Evolutionary conservation across 1,140 invertebrate genomes (phyloP).

Genomic region (Watersipora subatra): DNA sequence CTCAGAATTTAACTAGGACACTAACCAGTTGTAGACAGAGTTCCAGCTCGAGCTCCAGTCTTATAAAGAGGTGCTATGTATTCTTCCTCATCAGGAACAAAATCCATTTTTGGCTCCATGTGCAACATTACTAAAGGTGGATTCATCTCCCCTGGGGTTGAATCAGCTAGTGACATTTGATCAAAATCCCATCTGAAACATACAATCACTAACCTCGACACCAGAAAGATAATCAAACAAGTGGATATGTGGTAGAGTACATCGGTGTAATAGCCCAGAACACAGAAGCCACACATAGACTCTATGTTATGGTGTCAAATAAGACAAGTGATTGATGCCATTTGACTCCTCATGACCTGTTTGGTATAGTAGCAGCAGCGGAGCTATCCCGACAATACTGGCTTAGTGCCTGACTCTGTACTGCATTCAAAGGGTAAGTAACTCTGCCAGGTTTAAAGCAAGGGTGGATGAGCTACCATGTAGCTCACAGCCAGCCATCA

Average conservation of each 20-base stretch:
- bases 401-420: no score
- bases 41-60: conserved; percentile 65
- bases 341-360: no score
- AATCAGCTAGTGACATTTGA: conserved; percentile 53
- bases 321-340: no score
- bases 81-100: conserved; percentile 48
- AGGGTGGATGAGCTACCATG: no score
- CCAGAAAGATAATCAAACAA: neutral
- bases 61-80: conserved; percentile 71
- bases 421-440: no score
- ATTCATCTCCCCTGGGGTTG: conserved; percentile 61
- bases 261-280: neutral
- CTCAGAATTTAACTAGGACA: neutral
- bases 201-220: conserved; percentile 44
- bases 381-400: no score
- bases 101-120: conserved; percentile 52
- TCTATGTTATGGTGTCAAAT: no score
- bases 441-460: no score
- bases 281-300: no score
- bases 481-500: no score
- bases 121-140: conserved; percentile 59
- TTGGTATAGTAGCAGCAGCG: no score
- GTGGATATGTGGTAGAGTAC: neutral
- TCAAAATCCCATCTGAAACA: conserved; percentile 55
- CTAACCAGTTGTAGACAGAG: conserved; percentile 62